Percentiles rank a stretch among this genome's conserved stretches.
Conservation (phyloP, 2,888 invertebrate genomes). For the Galeopsomyia nigrocyanea region DNA sequence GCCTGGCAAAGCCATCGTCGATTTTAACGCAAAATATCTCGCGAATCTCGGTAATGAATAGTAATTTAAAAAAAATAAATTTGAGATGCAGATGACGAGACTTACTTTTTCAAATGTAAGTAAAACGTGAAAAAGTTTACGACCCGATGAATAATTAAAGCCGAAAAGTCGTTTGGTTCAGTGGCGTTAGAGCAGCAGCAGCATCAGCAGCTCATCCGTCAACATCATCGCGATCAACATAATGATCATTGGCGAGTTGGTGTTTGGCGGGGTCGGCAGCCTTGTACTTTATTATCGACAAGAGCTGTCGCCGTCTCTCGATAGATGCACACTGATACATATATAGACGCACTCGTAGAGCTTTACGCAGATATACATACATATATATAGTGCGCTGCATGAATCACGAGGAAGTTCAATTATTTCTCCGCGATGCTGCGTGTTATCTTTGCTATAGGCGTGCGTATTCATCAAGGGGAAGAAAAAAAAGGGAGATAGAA, state of each 20-base stretch:
- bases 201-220: conserved; percentile 2
- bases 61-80: too few relatives aligned
- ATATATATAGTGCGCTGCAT: too few relatives aligned
- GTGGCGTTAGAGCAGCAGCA: conserved; percentile 20
- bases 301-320: conserved; percentile 21
- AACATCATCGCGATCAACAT: neutral
- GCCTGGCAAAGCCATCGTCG: too few relatives aligned
- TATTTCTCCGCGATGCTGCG: neutral
- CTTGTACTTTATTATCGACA: conserved; percentile 56
- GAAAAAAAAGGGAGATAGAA: conserved; percentile 3
- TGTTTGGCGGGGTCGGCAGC: conserved; percentile 52
- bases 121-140: too few relatives aligned
- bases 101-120: too few relatives aligned
- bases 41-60: too few relatives aligned
- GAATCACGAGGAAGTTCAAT: conserved; percentile 23
- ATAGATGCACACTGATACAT: conserved; percentile 25
- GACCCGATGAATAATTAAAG: too few relatives aligned
- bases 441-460: conserved; percentile 17
- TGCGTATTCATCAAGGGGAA: conserved; percentile 7
- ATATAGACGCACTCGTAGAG: neutral
- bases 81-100: too few relatives aligned
- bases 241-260: neutral
- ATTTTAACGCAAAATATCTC: too few relatives aligned
- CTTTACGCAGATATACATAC: neutral
- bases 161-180: too few relatives aligned